Conservation (phyloP, 1,140 invertebrate genomes). For the Muscidifurax raptorellus region DNA sequence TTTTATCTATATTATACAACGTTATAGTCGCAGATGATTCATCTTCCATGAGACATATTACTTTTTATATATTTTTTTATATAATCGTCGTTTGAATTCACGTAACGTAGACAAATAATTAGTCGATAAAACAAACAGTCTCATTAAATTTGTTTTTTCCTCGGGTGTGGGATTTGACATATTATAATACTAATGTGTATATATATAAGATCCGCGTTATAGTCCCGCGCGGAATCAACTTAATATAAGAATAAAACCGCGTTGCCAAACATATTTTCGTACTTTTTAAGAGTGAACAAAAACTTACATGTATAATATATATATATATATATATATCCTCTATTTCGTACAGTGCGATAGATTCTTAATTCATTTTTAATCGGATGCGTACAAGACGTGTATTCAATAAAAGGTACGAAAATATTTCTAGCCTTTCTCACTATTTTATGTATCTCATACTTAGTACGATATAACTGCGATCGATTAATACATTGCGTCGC, state of each 20-base stretch:
- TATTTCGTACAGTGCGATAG: no score
- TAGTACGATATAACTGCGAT: neutral
- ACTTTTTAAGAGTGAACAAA: neutral
- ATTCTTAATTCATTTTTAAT: neutral
- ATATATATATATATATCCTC: no score
- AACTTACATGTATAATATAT: neutral
- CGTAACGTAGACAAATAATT: neutral
- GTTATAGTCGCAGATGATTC: no score
- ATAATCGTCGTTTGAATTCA: neutral
- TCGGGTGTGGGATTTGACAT: neutral
- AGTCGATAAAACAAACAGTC: constrained; percentile 39
- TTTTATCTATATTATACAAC: neutral
- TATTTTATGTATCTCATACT: neutral
- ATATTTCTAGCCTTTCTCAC: constrained; percentile 6
- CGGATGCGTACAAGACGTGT: neutral
- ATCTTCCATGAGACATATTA: neutral
- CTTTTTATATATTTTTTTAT: neutral
- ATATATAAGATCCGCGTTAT: constrained; percentile 10
- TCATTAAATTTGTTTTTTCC: constrained; percentile 13
- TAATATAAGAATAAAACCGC: neutral
- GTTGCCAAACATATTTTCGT: constrained; percentile 7
- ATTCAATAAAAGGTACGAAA: neutral
- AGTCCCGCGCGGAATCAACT: neutral
- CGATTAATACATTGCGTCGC: neutral
- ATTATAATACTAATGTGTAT: no score